A percentile compares a stretch with the other conserved stretches of the same genome.
Evolutionary conservation across 2,797 vertebrate species (phyloP).

Genomic region (Pantherophis alleghaniensis): DNA sequence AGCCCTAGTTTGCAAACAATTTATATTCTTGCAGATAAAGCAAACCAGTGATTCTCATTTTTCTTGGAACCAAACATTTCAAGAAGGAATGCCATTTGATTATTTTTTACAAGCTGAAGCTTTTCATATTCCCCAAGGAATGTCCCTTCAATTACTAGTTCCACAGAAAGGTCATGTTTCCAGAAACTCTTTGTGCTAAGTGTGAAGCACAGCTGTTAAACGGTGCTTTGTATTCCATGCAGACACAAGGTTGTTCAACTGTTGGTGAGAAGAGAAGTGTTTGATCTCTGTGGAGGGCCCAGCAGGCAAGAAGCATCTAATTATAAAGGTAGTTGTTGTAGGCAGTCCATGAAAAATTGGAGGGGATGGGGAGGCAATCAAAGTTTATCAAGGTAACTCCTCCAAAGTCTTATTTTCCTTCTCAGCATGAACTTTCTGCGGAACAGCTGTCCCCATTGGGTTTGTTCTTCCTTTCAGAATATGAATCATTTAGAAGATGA

Average conservation of each 20-base stretch:
- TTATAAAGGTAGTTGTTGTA: slow-evolving; percentile 6
- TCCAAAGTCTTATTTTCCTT: neutral
- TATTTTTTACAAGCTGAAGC: neutral
- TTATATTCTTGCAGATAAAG: neutral
- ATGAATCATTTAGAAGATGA: neutral
- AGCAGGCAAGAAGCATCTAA: slow-evolving; percentile 21
- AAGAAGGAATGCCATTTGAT: neutral
- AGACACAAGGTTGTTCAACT: neutral
- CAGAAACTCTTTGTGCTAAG: neutral
- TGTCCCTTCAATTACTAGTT: slow-evolving; percentile 5
- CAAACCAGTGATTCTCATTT: neutral
- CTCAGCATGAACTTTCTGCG: neutral
- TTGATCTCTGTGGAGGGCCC: slow-evolving; percentile 1
- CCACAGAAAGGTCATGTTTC: neutral
- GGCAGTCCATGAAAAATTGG: neutral
- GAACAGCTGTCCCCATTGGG: neutral
- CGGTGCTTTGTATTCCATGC: slow-evolving; percentile 8
- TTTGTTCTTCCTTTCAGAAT: neutral
- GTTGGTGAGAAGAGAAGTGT: slow-evolving; percentile 10
- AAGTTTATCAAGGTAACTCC: neutral
- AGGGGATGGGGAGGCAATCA: neutral
- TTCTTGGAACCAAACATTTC: neutral
- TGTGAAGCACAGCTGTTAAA: neutral
- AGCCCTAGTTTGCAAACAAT: neutral
- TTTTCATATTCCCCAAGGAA: slow-evolving; percentile 5